Evolutionary conservation across 2,888 invertebrate genomes (phyloP).

Genomic region (Spodoptera littoralis): DNA sequence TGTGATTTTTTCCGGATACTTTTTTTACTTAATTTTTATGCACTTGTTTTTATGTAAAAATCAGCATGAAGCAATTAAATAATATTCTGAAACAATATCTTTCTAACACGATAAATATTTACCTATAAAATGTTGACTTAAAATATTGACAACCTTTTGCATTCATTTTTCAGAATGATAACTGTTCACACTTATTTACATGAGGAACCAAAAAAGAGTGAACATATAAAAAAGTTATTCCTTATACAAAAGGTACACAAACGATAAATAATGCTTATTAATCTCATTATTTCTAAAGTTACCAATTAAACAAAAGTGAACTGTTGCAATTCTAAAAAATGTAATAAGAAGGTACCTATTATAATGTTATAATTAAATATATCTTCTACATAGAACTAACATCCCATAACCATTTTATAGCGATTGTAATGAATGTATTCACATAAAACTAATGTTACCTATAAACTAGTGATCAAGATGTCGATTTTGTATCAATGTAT

Average conservation of each 20-base stretch:
- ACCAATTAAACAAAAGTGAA: neutral
- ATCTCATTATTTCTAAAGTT: neutral
- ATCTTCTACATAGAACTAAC: conserved; percentile 40
- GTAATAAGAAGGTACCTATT: conserved; percentile 24
- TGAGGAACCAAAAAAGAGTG: too few species aligned
- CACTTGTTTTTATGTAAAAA: conserved; percentile 25
- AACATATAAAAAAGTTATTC: too few species aligned
- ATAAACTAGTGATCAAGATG: conserved; percentile 70
- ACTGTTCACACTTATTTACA: neutral
- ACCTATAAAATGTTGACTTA: conserved; percentile 32
- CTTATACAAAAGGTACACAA: too few species aligned
- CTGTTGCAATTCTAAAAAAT: conserved; percentile 12
- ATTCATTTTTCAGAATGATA: conserved; percentile 14
- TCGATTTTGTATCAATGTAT: conserved; percentile 81
- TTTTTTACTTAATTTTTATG: conserved; percentile 37
- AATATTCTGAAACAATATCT: conserved; percentile 38
- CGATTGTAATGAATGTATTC: conserved; percentile 57
- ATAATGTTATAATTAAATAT: conserved; percentile 29
- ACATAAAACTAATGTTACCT: conserved; percentile 74
- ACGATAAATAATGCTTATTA: too few species aligned
- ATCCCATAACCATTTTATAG: conserved; percentile 60
- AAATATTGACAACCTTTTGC: conserved; percentile 26
- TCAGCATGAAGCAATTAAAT: conserved; percentile 33
- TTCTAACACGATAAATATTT: conserved; percentile 37
- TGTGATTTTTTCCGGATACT: conserved; percentile 42